phyloP scores from a whole-genome alignment of 1,140 invertebrate species.

The Mycetomoellerius zeteki region DNA sequence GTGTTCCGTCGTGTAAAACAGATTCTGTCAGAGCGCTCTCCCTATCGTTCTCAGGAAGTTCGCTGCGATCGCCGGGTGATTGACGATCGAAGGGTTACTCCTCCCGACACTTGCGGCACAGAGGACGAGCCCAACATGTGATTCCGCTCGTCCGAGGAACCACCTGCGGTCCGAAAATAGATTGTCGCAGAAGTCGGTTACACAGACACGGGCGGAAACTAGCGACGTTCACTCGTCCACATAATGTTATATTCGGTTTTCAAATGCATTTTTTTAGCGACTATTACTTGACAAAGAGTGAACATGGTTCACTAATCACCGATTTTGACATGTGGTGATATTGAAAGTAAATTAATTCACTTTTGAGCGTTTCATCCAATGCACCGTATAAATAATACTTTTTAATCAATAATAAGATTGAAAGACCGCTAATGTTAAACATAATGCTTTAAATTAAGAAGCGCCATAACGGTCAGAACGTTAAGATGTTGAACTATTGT shows the following conservation, averaged over 20 bases:
- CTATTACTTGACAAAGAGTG: not conserved
- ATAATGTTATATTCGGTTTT: not conserved
- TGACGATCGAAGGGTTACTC: constrained; percentile 73
- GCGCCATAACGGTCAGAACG: too few species aligned
- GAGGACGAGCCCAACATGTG: constrained; percentile 64
- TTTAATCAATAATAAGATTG: too few species aligned
- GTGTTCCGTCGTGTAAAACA: constrained; percentile 40
- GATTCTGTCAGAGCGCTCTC: constrained; percentile 33
- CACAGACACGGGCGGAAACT: not conserved
- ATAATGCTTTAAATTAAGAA: too few species aligned
- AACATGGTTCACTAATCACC: not conserved
- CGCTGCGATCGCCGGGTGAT: constrained; percentile 61
- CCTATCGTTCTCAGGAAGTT: constrained; percentile 64
- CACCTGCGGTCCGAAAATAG: constrained; percentile 72
- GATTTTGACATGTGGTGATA: not conserved
- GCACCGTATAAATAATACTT: not conserved
- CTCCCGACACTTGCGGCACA: constrained; percentile 68
- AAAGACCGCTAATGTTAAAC: too few species aligned
- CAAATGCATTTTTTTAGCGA: not conserved
- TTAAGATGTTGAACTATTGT: too few species aligned
- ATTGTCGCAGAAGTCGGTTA: constrained; percentile 45
- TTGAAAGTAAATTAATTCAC: not conserved
- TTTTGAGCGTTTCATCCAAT: not conserved
- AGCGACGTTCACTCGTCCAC: not conserved
- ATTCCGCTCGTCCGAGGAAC: constrained; percentile 63